phyloP scores from a whole-genome alignment of 2,113 vertebrate genomes.

The Toxotes chatareus region DNA sequence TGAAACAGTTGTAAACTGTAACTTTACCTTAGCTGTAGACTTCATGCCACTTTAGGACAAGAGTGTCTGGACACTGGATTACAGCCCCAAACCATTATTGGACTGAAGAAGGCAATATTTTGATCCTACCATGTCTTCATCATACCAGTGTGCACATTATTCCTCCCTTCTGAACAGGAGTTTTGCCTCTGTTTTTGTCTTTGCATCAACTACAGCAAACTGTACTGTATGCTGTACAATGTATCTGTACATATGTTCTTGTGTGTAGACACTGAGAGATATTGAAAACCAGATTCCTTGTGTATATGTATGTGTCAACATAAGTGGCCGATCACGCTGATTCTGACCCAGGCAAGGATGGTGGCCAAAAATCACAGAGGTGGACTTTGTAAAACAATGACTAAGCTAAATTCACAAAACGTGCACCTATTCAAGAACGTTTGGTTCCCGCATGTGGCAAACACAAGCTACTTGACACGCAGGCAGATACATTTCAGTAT shows the following conservation, averaged over 20 bases:
- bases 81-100: neutral
- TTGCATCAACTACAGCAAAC: too few relatives aligned
- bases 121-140: too few relatives aligned
- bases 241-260: too few relatives aligned
- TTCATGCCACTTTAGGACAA: neutral
- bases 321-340: neutral
- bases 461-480: constrained; percentile 23
- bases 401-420: constrained; percentile 15
- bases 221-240: neutral
- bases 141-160: too few relatives aligned
- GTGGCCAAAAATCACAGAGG: neutral
- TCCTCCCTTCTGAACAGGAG: too few relatives aligned
- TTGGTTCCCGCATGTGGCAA: neutral
- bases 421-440: neutral
- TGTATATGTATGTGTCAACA: neutral
- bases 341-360: neutral
- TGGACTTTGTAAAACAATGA: neutral
- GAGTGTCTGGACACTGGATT: neutral
- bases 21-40: neutral
- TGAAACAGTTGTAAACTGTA: neutral
- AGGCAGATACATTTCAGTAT: constrained; percentile 17
- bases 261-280: too few relatives aligned
- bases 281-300: neutral
- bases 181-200: too few relatives aligned
- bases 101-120: too few relatives aligned